Conservation (phyloP, 2,113 vertebrate genomes). For the Pelodiscus sinensis region DNA sequence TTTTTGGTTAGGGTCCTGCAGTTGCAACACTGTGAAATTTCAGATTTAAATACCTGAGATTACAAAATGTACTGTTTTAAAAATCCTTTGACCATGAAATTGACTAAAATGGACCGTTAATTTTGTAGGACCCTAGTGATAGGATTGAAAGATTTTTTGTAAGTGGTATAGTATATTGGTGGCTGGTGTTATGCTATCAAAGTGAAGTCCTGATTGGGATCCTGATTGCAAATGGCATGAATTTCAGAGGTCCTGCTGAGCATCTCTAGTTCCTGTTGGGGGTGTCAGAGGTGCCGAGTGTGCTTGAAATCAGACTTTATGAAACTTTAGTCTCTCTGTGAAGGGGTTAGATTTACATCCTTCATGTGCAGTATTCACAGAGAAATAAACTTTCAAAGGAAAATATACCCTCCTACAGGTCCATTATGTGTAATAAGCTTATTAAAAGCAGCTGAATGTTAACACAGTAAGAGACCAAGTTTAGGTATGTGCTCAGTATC, state of each 20-base stretch:
- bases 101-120: no score
- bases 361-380: background rate
- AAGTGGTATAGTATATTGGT: background rate
- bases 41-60: no score
- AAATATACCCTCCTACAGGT: background rate
- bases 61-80: no score
- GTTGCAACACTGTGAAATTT: no score
- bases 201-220: background rate
- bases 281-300: background rate
- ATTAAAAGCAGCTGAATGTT: background rate
- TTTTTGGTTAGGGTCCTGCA: no score
- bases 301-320: background rate
- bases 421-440: background rate
- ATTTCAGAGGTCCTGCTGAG: background rate
- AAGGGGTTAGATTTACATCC: background rate
- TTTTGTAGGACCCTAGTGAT: background rate
- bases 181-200: background rate
- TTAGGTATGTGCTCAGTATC: background rate
- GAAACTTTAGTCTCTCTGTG: background rate
- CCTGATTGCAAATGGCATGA: background rate
- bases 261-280: background rate
- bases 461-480: background rate
- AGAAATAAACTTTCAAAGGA: background rate
- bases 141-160: background rate
- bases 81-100: no score